These are phyloP conservation scores for Dicerorhinus sumatrensis DNA, from an alignment of 2,113 vertebrate species.

Conservation along the genomic window DNA sequence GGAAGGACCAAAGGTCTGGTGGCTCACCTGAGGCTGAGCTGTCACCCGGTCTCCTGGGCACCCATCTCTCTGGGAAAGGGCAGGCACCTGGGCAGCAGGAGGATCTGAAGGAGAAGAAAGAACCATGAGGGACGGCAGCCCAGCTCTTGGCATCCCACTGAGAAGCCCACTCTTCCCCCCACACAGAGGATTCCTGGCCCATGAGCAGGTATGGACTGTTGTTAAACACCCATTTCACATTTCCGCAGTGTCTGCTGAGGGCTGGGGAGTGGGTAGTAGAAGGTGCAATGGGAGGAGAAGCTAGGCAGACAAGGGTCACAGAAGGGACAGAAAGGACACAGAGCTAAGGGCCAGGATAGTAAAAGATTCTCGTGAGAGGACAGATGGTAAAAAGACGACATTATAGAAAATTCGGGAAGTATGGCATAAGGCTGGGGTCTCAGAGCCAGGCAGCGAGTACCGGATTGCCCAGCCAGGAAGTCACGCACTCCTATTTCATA, in stretches of 20 bases:
- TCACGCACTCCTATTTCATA: constrained; percentile 42
- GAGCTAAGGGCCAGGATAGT: neutral
- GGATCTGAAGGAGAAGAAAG: constrained; percentile 57
- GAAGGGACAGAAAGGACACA: neutral
- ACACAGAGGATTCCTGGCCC: neutral
- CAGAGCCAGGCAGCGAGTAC: constrained; percentile 41
- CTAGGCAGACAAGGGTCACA: neutral
- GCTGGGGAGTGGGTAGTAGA: neutral
- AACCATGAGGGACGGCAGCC: neutral
- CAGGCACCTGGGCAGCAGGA: neutral
- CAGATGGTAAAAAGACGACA: neutral
- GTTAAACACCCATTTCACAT: neutral
- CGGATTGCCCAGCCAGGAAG: constrained; percentile 63
- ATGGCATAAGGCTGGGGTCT: neutral
- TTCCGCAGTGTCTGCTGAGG: neutral
- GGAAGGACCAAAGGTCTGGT: neutral
- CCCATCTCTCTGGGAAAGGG: constrained; percentile 13
- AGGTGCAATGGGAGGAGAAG: neutral
- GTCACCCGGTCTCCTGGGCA: neutral
- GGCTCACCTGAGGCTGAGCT: constrained; percentile 62
- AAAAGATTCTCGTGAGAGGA: neutral
- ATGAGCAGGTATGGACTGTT: neutral
- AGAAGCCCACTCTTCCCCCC: neutral
- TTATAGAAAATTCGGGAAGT: neutral
- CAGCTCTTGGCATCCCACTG: neutral